Conservation (phyloP, 1,140 invertebrate genomes). For the Ceratosolen fusciceps region DNA sequence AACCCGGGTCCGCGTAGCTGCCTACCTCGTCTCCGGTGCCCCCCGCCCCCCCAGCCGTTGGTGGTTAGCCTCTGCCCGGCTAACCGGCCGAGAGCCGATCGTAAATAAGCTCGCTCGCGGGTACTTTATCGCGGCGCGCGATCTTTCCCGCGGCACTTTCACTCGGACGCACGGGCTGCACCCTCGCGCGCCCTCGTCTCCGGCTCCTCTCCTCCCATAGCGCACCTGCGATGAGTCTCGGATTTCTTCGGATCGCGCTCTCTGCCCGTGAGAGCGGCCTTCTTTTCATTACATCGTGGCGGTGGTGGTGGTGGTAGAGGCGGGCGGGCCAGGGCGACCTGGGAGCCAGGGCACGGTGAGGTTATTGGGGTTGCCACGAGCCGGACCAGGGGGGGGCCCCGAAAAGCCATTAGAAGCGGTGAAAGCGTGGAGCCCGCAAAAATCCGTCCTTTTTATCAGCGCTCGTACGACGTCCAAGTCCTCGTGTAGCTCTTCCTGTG, state of each 20-base stretch:
- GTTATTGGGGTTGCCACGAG: too few species aligned
- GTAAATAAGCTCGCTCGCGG: constrained; percentile 24
- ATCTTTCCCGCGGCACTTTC: constrained; percentile 33
- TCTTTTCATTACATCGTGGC: neutral
- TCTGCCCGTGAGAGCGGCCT: neutral
- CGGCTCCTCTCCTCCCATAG: neutral
- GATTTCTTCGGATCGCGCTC: neutral
- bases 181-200: neutral
- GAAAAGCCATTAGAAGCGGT: neutral
- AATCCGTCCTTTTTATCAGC: neutral
- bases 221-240: neutral
- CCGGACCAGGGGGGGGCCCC: neutral
- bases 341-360: too few species aligned
- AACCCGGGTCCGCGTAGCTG: too few species aligned
- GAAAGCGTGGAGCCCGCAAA: constrained; percentile 1
- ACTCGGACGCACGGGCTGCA: constrained; percentile 14
- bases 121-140: constrained; percentile 13
- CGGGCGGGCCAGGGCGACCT: too few species aligned
- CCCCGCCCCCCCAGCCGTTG: too few species aligned
- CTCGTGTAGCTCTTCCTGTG: too few species aligned
- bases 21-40: too few species aligned
- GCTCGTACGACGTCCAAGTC: too few species aligned
- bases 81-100: too few species aligned
- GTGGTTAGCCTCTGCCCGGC: too few species aligned
- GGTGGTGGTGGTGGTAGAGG: too few species aligned